Evolutionary conservation across 2,797 vertebrate species (phyloP).

Genomic region (Gadopsis bispinosus): DNA sequence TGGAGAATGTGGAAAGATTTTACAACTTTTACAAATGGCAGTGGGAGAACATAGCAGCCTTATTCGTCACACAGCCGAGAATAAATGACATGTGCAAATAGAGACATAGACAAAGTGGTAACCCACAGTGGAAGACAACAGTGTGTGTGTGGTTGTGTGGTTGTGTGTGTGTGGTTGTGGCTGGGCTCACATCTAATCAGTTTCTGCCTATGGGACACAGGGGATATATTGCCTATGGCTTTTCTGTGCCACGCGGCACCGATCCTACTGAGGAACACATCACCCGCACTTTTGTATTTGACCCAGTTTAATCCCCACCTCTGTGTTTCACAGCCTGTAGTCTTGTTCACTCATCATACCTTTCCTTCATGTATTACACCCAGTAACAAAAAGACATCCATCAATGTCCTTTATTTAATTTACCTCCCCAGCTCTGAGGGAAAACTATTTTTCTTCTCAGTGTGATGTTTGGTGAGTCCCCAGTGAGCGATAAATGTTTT

Average conservation of each 20-base stretch:
- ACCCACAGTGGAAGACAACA: constrained; percentile 26
- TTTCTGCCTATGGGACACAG: constrained; percentile 64
- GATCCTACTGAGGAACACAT: constrained; percentile 66
- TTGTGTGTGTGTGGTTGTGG: constrained; percentile 16
- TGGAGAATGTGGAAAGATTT: background rate
- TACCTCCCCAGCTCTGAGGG: background rate
- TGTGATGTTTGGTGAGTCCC: constrained; percentile 23
- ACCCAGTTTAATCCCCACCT: constrained; percentile 73
- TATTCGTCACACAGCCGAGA: constrained; percentile 20
- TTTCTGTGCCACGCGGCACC: constrained; percentile 48
- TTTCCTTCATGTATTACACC: constrained; percentile 29
- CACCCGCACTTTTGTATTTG: constrained; percentile 70
- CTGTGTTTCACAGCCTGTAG: constrained; percentile 42
- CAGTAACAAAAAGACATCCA: constrained; percentile 15
- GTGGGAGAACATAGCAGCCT: background rate
- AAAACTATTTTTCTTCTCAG: constrained; percentile 5
- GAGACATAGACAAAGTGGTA: constrained; percentile 17
- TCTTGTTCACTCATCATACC: constrained; percentile 15
- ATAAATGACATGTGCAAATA: constrained; percentile 15
- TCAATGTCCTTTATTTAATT: constrained; percentile 1
- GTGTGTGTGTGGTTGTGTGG: constrained; percentile 21
- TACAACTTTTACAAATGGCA: background rate
- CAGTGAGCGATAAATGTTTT: background rate
- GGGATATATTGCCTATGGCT: constrained; percentile 67
- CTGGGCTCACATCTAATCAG: constrained; percentile 64